A percentile compares a stretch with the other conserved stretches of the same genome.
phyloP scores from a whole-genome alignment of 2,797 vertebrate species.

The Schizopygopsis malacanthus region DNA sequence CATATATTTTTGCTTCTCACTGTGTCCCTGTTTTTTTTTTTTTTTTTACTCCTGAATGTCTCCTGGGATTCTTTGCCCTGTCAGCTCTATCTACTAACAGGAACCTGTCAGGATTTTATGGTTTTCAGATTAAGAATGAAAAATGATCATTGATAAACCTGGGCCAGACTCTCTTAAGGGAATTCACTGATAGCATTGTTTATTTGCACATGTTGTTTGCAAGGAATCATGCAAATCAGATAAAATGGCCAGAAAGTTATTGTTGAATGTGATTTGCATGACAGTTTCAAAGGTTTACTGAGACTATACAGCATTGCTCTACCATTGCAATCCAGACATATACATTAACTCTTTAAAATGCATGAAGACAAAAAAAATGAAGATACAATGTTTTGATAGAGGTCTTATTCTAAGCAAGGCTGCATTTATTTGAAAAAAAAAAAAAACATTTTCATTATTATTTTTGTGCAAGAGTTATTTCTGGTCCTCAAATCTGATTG shows the following conservation, averaged over 20 bases:
- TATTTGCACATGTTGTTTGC: background rate
- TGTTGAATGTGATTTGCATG: background rate
- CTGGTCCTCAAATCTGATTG: background rate
- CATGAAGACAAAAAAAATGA: background rate
- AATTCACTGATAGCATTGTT: background rate
- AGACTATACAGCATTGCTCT: background rate
- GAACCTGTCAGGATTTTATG: background rate
- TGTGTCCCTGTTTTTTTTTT: background rate
- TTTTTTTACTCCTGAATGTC: background rate
- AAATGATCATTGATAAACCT: conserved; percentile 18
- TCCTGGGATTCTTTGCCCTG: conserved; percentile 6
- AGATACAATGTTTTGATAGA: background rate
- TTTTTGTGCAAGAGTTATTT: background rate
- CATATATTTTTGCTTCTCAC: background rate
- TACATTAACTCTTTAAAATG: background rate
- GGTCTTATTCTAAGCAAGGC: background rate
- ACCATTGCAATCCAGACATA: background rate
- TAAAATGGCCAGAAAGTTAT: background rate
- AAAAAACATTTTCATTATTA: background rate
- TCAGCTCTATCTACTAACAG: conserved; percentile 9
- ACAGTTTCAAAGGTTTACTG: background rate
- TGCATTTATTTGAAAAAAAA: background rate
- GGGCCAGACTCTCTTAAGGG: background rate
- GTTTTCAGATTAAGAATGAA: conserved; percentile 15
- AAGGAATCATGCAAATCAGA: conserved; percentile 4